Conservation (phyloP, 2,113 vertebrate genomes). For the Otus sunia region DNA sequence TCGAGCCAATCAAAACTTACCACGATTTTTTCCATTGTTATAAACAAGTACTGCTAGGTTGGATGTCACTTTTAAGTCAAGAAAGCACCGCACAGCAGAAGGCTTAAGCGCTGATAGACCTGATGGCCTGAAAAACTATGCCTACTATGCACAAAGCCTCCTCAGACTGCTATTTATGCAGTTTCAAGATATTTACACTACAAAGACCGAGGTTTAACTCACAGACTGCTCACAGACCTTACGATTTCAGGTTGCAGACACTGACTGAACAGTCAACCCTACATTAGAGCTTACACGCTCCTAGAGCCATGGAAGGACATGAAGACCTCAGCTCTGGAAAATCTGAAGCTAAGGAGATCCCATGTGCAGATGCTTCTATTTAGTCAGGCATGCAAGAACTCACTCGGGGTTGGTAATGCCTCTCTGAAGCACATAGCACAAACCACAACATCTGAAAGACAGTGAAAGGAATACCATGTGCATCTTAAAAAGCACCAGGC, state of each 20-base stretch:
- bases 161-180: neutral
- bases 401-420: neutral
- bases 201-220: neutral
- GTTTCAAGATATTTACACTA: neutral
- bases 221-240: neutral
- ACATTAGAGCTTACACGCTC: neutral
- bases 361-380: neutral
- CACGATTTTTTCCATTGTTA: neutral
- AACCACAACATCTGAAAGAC: neutral
- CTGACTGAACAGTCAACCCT: neutral
- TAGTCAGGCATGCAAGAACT: neutral
- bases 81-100: neutral
- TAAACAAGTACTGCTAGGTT: neutral
- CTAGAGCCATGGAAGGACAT: neutral
- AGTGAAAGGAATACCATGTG: neutral
- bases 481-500: neutral
- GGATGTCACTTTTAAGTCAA: neutral
- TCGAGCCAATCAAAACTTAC: neutral
- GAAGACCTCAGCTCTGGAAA: neutral
- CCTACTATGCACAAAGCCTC: neutral
- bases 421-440: neutral
- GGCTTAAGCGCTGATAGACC: neutral
- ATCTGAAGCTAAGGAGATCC: neutral
- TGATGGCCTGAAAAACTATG: neutral
- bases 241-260: neutral